Base-by-base conservation (phyloP, 2,888 invertebrate species). In the Drosophila imparisetae region DNA sequence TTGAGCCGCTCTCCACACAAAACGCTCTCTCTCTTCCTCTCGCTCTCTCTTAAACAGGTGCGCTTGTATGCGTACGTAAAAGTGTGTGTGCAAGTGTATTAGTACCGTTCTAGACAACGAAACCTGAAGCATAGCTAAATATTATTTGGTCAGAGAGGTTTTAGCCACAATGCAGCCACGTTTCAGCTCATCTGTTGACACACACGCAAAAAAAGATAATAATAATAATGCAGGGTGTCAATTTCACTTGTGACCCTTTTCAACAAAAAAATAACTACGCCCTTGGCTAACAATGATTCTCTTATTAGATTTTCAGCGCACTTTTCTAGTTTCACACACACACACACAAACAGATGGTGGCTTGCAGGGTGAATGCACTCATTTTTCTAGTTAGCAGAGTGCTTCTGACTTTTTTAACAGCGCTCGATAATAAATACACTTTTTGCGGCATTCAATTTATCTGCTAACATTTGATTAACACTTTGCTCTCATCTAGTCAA, bases 301-400 rank as follows among this genome's bases (percentile, higher is more conserved):
- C 66, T 77, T 71, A 55, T 73, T 77, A 70, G 63, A 63, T 82
- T 84, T 82, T 72, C 67, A 78, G 70, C 70, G 66, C 70, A 79
- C 68, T 75, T 72, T 83, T 80, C 84, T 78, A 74, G 80, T 73
- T 70, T 67, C 49, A 65, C 66, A 73, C 58, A 61, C 53, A 78
- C 68, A 83, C 40, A 54, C 68, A 72, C 15, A 61, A 27, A 67
- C 49, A 61, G 24, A 24, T 24, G 15, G 45, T 72, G 54, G 72
- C 60, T 78, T 73, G 82, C 84, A 89, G 86, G 91, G 91, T 91
- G 91, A 91, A 91, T 91, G 91, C 87, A 91, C 91, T 91, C 83
- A 79, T 78, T 77, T 77, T 75, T 77, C 73, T 59, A 60, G 52
- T 58, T 62, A 60, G 38, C 40, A 55, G 36, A 55, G 30, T 66